Evolutionary conservation across 2,888 invertebrate species (phyloP), one percentile per base, ranked within the genome.

Genomic region (Axea sp.): DNA sequence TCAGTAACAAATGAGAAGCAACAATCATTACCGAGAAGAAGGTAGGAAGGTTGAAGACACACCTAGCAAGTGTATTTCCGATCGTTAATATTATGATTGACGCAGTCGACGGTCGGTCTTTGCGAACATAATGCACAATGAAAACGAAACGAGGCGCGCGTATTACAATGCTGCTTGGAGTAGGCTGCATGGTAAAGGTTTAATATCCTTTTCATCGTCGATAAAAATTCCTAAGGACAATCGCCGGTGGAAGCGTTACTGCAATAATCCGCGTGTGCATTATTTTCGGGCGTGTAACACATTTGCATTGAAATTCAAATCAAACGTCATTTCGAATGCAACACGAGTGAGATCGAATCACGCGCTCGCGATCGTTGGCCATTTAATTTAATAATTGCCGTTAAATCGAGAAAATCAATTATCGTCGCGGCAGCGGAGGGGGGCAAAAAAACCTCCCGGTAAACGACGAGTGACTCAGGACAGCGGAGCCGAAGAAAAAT

Each of bases 21-120:
- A 43, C 51, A 41, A 33, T 64, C 11, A 51, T 51, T 33, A 53
- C 53, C 28, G 33, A 47, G 55, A 15, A 45, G 55, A 15, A 45
- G 65, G 65, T 39, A 65, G 65, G 47, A 55, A 65, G 47, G 37
- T 47, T 26, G 65, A 24, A 43, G 55, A 26, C 65, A 39, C 65
- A 65, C 65, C 65, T 51, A 55, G 45, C 65, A 51, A 65, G 51
- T 55, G 55, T 39, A 51, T 64, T 64, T 65, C 65, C 65, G 55
- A 65, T 47, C 55, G 55, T 65, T 64, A 55, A 65, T 65, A 65
- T 65, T 39, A 39, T 55, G 65, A 65, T 65, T 65, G 65, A 65
- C 65, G 55, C 30, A 47, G 30, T 43, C 51, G 33, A 33, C 41
- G 43, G 33, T 64, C 41, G 33, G 35, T 53, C 64, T 53, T 45